Evolutionary conservation across 2,113 vertebrate species (phyloP).

Genomic region (Agelaius phoeniceus): DNA sequence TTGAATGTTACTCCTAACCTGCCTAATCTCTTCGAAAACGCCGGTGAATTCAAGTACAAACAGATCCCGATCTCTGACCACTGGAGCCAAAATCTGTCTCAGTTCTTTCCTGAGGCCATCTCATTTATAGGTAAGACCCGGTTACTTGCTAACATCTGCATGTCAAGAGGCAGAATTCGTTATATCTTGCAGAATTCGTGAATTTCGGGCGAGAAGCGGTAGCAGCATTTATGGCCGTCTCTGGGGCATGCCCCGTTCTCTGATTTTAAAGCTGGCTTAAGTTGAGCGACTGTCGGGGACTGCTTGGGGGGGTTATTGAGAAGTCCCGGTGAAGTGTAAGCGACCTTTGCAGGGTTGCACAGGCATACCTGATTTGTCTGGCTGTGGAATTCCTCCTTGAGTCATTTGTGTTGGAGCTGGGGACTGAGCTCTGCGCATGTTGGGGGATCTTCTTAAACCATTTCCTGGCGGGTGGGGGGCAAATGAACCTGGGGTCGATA

Average conservation of each 20-base stretch:
- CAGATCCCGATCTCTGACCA: conserved; percentile 99
- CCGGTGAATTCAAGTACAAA: conserved; percentile 98
- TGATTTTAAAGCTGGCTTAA: neutral
- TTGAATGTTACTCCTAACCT: conserved; percentile 98
- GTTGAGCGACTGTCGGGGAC: neutral
- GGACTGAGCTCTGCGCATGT: neutral
- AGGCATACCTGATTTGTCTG: neutral
- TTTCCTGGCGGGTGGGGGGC: neutral
- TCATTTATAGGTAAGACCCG: conserved; percentile 92
- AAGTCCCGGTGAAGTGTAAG: neutral
- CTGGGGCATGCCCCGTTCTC: neutral
- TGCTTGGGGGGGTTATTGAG: neutral
- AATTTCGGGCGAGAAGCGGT: neutral
- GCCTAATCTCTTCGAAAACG: conserved; percentile 97
- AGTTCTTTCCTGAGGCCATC: conserved; percentile 99
- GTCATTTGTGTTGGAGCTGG: neutral
- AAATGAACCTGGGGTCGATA: neutral
- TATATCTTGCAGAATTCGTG: neutral
- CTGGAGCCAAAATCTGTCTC: conserved; percentile 98
- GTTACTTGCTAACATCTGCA: neutral
- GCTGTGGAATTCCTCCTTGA: neutral
- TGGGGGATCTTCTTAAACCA: neutral
- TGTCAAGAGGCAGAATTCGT: neutral
- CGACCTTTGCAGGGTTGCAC: neutral
- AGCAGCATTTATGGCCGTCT: neutral